Base-by-base conservation (phyloP, 2,797 vertebrate genomes). In the Lerista edwardsae region DNA sequence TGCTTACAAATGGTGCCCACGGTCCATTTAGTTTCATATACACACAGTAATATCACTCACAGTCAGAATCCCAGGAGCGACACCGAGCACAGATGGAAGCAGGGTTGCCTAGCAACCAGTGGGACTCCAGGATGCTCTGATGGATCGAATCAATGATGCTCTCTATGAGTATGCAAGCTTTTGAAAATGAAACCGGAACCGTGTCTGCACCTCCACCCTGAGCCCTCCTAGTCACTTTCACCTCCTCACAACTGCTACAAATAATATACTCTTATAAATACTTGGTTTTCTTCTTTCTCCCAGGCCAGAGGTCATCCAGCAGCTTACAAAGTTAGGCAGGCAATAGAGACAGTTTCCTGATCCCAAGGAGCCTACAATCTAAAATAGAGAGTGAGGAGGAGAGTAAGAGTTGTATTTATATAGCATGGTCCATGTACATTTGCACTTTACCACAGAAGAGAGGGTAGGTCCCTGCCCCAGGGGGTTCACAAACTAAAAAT, bases 61-160 rank as follows among this genome's bases (percentile, higher is more conserved):
- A 92, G 92, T 92, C 93, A 93, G 89, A 92, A 91, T 95, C 95
- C 95, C 90, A 10, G 81, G 95, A 96, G 95, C 90, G 84, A 92
- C 83, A 89, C 67, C 17, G 91, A 91, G 87, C 86, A 91, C 23
- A 83, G 89, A 87, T 87, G 89, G 91, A 94, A 92, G 89, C 2
- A 41, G 90, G 88, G 96, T 96, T 96, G 96, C 96, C 86, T 96
- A 91, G 96, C 91, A 94, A 96, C 96, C 91, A 10, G 88, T 39
- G 21, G 90, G 88, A 87, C 39, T 0, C 91, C 92, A 91, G 93
- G 94, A 91, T 75, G 59, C 91, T 83, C 88, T 93, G 93, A 95
- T 95, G 95, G 95, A 96, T 95, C 69, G 89, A 93, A 94, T 94
- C 94, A 94, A 90, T 94, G 94, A 55, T 55, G 85, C 88, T 95